phyloP scores from a whole-genome alignment of 2,797 vertebrate genomes.

The Decapterus maruadsi region DNA sequence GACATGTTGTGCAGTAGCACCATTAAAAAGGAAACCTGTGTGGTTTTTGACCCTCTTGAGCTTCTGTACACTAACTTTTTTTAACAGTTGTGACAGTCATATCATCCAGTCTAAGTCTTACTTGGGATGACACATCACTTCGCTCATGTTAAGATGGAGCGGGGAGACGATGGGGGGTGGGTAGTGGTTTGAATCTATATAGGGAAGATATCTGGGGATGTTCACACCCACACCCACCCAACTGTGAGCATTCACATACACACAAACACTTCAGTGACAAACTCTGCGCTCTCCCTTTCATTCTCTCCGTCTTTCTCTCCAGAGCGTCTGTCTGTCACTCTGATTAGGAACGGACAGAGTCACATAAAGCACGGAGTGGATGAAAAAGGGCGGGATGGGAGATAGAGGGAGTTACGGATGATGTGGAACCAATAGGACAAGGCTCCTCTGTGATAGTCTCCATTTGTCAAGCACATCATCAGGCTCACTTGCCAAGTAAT shows the following conservation, averaged over 20 bases:
- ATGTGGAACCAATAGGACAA: constrained; percentile 79
- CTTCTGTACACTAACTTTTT: background rate
- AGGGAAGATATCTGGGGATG: constrained; percentile 59
- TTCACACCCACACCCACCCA: constrained; percentile 63
- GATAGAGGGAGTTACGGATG: constrained; percentile 72
- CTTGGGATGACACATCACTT: constrained; percentile 35
- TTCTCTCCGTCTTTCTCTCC: constrained; percentile 78
- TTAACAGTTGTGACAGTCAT: constrained; percentile 26
- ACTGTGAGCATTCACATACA: constrained; percentile 59
- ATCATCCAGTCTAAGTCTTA: background rate
- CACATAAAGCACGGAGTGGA: constrained; percentile 76
- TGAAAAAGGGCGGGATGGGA: constrained; percentile 77
- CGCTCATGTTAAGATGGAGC: constrained; percentile 22
- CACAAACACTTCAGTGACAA: constrained; percentile 72
- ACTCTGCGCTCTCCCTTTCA: constrained; percentile 76
- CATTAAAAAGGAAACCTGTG: constrained; percentile 18
- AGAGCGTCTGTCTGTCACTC: constrained; percentile 86
- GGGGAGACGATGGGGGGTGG: constrained; percentile 33
- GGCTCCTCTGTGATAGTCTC: constrained; percentile 67
- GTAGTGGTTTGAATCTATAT: constrained; percentile 47
- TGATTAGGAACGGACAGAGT: constrained; percentile 82
- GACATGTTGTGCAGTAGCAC: constrained; percentile 36
- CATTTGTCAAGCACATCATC: constrained; percentile 67
- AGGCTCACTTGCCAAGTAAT: constrained; percentile 40
- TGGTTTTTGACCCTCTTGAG: constrained; percentile 23